Evolutionary conservation across 2,113 vertebrate genomes (phyloP).

Genomic region (Pituophis catenifer): DNA sequence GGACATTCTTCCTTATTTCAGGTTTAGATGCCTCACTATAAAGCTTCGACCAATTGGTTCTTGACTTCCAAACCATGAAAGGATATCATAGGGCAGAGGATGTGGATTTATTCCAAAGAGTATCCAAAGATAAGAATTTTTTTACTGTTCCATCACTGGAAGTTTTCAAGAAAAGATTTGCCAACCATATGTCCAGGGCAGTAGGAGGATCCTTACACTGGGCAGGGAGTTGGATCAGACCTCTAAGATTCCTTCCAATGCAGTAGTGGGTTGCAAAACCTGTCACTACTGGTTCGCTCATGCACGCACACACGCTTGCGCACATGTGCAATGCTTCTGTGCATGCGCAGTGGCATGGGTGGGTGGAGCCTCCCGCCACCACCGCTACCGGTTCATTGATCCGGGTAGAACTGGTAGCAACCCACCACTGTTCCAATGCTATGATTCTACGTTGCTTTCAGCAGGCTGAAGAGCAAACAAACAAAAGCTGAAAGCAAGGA

Average conservation of each 20-base stretch:
- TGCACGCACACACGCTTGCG: too few relatives aligned
- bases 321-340: too few relatives aligned
- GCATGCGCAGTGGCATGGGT: too few relatives aligned
- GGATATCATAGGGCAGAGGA: background rate
- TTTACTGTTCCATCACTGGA: background rate
- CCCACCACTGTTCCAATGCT: background rate
- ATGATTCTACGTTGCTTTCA: background rate
- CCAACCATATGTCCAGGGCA: background rate
- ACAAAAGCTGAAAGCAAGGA: background rate
- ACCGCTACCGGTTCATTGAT: too few relatives aligned
- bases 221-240: background rate
- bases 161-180: background rate
- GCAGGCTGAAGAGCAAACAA: background rate
- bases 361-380: too few relatives aligned
- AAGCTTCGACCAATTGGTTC: background rate
- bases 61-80: background rate
- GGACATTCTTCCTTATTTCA: background rate
- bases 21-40: background rate
- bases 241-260: background rate
- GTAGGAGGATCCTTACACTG: background rate
- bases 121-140: background rate
- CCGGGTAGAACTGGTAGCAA: too few relatives aligned
- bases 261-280: background rate
- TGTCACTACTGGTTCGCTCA: too few relatives aligned
- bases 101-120: background rate